Percentiles rank a stretch among this genome's conserved stretches.
Evolutionary conservation across 2,113 vertebrate genomes (phyloP).

Genomic region (Scolopax mira): DNA sequence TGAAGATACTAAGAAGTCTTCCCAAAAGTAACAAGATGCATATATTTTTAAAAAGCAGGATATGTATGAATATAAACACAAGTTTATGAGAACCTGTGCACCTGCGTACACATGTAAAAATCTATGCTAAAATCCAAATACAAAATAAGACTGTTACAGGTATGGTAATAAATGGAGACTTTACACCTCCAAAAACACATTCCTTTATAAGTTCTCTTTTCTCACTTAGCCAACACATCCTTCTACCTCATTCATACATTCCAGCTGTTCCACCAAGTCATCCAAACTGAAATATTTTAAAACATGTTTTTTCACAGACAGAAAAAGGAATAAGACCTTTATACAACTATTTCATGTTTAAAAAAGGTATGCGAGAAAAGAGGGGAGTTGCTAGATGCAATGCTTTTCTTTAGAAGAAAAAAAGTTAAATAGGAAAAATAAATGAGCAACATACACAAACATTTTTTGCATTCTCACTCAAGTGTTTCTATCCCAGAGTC

Average conservation of each 20-base stretch:
- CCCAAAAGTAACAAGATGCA: neutral
- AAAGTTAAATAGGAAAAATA: neutral
- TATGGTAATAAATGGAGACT: neutral
- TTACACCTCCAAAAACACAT: neutral
- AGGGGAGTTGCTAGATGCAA: neutral
- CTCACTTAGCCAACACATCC: neutral
- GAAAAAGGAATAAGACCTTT: neutral
- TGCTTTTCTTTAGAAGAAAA: neutral
- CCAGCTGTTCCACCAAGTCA: neutral
- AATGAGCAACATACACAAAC: neutral
- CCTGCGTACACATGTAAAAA: neutral
- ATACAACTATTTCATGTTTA: neutral
- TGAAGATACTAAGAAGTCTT: neutral
- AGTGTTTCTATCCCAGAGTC: accelerated
- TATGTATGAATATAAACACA: neutral
- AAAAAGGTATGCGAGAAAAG: neutral
- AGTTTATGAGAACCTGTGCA: neutral
- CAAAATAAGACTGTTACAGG: neutral
- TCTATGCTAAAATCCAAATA: neutral
- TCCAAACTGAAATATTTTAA: neutral
- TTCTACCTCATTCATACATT: neutral
- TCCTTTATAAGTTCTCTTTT: neutral
- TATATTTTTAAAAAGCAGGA: neutral
- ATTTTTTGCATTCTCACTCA: neutral
- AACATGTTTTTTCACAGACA: neutral